Evolutionary conservation across 2,797 vertebrate species (phyloP).

Genomic region (Prionace glauca): DNA sequence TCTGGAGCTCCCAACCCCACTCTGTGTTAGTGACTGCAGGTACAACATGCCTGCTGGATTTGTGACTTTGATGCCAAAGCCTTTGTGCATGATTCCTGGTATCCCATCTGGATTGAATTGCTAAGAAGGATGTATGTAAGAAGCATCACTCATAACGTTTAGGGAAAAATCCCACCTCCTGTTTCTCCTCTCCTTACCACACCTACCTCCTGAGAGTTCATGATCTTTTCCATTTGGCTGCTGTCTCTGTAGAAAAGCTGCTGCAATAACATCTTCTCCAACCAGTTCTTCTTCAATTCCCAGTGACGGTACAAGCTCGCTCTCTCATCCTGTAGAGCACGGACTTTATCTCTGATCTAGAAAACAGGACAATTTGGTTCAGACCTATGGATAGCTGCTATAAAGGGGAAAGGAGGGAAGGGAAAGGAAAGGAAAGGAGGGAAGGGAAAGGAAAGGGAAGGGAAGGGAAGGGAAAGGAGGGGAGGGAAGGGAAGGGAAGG

Average conservation of each 20-base stretch:
- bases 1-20: too few relatives aligned
- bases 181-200: not conserved
- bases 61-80: not conserved
- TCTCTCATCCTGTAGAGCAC: conserved; percentile 54
- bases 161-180: not conserved
- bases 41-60: not conserved
- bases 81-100: not conserved
- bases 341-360: conserved; percentile 67
- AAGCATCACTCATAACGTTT: not conserved
- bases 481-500: too few relatives aligned
- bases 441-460: not conserved
- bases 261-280: conserved; percentile 63
- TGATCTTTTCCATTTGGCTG: conserved; percentile 61
- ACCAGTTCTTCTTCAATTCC: conserved; percentile 62
- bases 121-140: not conserved
- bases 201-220: conserved; percentile 71
- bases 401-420: not conserved
- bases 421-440: not conserved
- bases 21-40: not conserved
- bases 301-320: conserved; percentile 63
- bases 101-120: not conserved
- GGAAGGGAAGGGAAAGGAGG: too few relatives aligned
- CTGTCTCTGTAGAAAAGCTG: conserved; percentile 75
- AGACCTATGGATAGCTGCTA: not conserved
- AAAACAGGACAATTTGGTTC: conserved; percentile 35